Base-by-base conservation (phyloP, 2,888 invertebrate genomes). In the Micoletzkya japonica region DNA sequence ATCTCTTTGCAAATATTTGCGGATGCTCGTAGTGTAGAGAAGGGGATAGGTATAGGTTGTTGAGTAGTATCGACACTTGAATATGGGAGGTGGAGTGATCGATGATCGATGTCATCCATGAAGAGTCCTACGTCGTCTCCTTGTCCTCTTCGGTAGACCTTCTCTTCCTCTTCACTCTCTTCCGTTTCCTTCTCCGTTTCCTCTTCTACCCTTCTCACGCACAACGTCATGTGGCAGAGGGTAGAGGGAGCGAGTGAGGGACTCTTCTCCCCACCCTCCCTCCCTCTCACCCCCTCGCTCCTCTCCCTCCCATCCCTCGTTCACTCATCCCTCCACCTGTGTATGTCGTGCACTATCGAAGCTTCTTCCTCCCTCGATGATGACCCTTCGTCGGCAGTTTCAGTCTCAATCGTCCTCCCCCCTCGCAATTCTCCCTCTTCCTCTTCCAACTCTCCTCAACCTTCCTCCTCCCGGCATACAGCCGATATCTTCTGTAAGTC, bases 211-310 rank as follows among this genome's bases (percentile, higher is more conserved):
- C 26, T n/a, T 54, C n/a, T 26, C 26, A 60, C 39, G 60, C 39
- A 60, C 36, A 14, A 37, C 28, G 36, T 60, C 60, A 56, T 56
- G 56, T 56, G 56, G 56, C 20, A n/a, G 26, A n/a, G 32, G 56
- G 56, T 32, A 14, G 56, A 2, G 10, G 7, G 56, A n/a, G 56
- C 17, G 30, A 56, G 28, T 32, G 32, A 32, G 20, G 30, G 32
- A 30, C 56, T 56, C 56, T 32, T n/a, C 32, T 17, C 30, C 56
- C 6, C 26, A 20, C 30, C 32, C 32, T 32, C 17, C 39, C 17
- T 39, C 39, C 39, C 17, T 39, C 39, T 39, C 39, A 39, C 7
- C 39, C 17, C 39, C 7, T 39, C 56, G 56, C 30, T 56, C 32
- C n/a, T 56, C 56, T 28, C 56, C 30, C 30, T 56, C 32, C 20